phyloP scores from a whole-genome alignment of 2,888 invertebrate genomes.

The Sabellastarte sp. region DNA sequence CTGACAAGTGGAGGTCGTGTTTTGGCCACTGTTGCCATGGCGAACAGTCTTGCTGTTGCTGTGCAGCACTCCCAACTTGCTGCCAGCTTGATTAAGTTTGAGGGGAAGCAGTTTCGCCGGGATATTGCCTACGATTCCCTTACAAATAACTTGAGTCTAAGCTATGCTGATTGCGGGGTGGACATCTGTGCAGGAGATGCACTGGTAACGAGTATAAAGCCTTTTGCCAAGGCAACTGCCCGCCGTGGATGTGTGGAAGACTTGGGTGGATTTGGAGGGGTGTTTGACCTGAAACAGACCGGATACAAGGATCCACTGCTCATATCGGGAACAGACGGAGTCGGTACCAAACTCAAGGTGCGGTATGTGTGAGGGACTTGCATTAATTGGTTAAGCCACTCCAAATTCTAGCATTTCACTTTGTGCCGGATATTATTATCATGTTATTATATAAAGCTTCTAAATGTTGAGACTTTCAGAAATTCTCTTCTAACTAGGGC shows the following conservation, averaged over 20 bases:
- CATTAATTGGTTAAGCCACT: too few species aligned
- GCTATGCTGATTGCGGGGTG: constrained; percentile 86
- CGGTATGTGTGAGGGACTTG: too few species aligned
- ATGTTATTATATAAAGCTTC: too few species aligned
- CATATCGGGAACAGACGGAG: constrained; percentile 93
- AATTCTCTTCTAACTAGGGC: too few species aligned
- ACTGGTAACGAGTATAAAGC: constrained; percentile 79
- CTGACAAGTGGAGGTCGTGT: constrained; percentile 87
- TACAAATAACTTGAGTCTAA: too few species aligned
- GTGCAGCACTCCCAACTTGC: constrained; percentile 74
- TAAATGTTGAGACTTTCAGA: too few species aligned
- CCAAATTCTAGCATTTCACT: too few species aligned
- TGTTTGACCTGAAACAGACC: constrained; percentile 69
- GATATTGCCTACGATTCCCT: constrained; percentile 95
- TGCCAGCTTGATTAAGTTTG: constrained; percentile 73
- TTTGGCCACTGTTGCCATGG: constrained; percentile 72
- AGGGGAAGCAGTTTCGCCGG: constrained; percentile 80
- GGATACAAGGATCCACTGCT: constrained; percentile 72
- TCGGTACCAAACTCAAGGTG: constrained; percentile 94
- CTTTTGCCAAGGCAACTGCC: constrained; percentile 75
- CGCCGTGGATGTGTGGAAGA: constrained; percentile 77
- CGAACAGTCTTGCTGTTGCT: constrained; percentile 70
- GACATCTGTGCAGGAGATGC: constrained; percentile 90
- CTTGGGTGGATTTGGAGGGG: constrained; percentile 87
- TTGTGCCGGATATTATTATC: too few species aligned